Evolutionary conservation across 2,113 vertebrate species (phyloP).

Genomic region (Trochalopteron elliotii): DNA sequence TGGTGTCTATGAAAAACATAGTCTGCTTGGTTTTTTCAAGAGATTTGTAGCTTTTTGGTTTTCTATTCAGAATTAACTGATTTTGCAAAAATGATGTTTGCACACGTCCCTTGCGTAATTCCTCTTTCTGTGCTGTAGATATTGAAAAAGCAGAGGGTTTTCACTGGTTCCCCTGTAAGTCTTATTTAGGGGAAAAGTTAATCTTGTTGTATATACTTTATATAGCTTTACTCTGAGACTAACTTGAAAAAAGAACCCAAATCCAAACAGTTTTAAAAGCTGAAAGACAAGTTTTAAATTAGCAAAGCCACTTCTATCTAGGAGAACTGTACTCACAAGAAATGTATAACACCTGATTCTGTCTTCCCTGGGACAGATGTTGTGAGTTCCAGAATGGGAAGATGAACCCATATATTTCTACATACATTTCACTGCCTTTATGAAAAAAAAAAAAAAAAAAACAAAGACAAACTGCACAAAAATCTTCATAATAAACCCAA

Average conservation of each 20-base stretch:
- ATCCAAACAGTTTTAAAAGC: not conserved
- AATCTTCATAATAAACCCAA: not conserved
- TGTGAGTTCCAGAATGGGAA: not conserved
- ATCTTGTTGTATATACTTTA: conserved; percentile 2
- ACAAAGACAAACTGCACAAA: not conserved
- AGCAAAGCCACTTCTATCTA: not conserved
- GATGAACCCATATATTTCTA: not conserved
- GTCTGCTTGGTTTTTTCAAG: not conserved
- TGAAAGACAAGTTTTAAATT: not conserved
- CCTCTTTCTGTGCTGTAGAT: conserved; percentile 65
- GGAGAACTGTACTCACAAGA: not conserved
- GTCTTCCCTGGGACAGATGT: not conserved
- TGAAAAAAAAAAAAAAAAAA: not conserved
- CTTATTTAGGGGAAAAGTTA: conserved; percentile 34
- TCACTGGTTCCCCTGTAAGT: not conserved
- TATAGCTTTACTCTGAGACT: not conserved
- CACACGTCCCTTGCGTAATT: conserved; percentile 32
- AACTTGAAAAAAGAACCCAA: not conserved
- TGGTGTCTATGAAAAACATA: conserved; percentile 46
- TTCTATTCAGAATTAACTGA: conserved; percentile 59
- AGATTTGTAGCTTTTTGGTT: conserved; percentile 52
- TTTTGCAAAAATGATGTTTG: conserved; percentile 57
- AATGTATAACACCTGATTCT: not conserved
- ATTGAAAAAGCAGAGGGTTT: conserved; percentile 51
- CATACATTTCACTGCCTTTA: not conserved